Evolutionary conservation across 2,113 vertebrate genomes (phyloP).

Genomic region (Tor tambroides): DNA sequence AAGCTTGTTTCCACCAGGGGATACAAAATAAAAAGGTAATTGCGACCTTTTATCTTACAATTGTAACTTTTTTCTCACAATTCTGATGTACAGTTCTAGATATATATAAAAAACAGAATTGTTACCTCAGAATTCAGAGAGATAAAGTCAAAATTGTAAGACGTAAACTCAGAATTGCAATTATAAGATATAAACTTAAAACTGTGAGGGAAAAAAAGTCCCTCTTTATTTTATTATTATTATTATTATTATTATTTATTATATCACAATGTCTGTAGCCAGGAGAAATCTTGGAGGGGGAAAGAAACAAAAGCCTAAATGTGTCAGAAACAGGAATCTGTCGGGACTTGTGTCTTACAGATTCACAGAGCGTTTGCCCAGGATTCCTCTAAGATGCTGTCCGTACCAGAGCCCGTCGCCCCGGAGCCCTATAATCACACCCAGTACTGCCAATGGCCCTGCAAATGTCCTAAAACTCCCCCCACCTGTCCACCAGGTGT

Average conservation of each 20-base stretch:
- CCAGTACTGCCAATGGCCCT: slow-evolving; percentile 93
- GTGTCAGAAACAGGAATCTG: neutral
- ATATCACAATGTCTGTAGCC: neutral
- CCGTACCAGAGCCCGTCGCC: slow-evolving; percentile 48
- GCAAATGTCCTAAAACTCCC: slow-evolving; percentile 78
- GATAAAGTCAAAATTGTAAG: too few species aligned
- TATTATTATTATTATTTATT: too few species aligned
- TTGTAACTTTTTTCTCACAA: neutral
- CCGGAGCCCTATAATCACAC: slow-evolving; percentile 73
- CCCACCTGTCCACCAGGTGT: slow-evolving; percentile 83
- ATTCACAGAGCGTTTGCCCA: slow-evolving; percentile 63
- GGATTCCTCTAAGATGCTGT: slow-evolving; percentile 72
- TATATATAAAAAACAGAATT: too few species aligned
- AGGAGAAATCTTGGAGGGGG: neutral
- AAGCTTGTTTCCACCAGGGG: neutral
- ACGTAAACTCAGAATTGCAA: too few species aligned
- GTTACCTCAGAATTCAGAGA: too few species aligned
- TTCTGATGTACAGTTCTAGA: neutral
- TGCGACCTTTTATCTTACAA: too few species aligned
- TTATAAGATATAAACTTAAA: too few species aligned
- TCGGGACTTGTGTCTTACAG: slow-evolving; percentile 5
- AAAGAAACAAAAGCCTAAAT: neutral
- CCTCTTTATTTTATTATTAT: too few species aligned
- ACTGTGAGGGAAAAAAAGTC: too few species aligned
- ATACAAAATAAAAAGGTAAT: too few species aligned